phyloP scores from a whole-genome alignment of 2,888 invertebrate genomes.

The Aporophyla lueneburgensis region DNA sequence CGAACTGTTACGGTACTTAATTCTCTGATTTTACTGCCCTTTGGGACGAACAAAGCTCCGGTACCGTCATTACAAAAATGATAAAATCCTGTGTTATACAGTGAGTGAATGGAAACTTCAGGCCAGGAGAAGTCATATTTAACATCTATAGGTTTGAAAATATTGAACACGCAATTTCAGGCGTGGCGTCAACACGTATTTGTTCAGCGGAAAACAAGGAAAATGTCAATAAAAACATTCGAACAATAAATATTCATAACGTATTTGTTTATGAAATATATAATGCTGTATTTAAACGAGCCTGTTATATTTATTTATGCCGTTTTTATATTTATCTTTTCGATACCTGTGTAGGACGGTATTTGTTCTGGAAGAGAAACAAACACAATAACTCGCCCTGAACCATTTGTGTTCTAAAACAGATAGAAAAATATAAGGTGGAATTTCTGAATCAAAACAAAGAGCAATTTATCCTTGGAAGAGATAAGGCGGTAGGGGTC shows the following conservation, averaged over 20 bases:
- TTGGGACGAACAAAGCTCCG: slow-evolving; percentile 17
- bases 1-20: slow-evolving; percentile 53
- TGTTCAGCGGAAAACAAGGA: background rate
- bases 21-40: slow-evolving; percentile 48
- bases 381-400: slow-evolving; percentile 41
- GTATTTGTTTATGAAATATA: background rate
- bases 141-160: background rate
- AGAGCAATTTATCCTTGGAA: slow-evolving; percentile 72
- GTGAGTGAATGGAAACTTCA: background rate
- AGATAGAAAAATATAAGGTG: slow-evolving; percentile 60
- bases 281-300: slow-evolving; percentile 1
- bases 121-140: background rate
- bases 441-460: slow-evolving; percentile 70
- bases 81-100: slow-evolving; percentile 6
- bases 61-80: slow-evolving; percentile 4
- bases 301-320: background rate
- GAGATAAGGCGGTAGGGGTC: slow-evolving; percentile 71
- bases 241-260: background rate
- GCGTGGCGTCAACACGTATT: too few relatives aligned
- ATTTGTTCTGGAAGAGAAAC: slow-evolving; percentile 34
- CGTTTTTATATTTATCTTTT: slow-evolving; percentile 37
- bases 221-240: slow-evolving; percentile 5
- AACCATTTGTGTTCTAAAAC: slow-evolving; percentile 42
- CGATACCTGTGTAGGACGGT: slow-evolving; percentile 21
- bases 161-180: background rate